These are phyloP conservation scores for Danio aesculapii DNA, from an alignment of 2,797 vertebrate species.

Conservation along the genomic window DNA sequence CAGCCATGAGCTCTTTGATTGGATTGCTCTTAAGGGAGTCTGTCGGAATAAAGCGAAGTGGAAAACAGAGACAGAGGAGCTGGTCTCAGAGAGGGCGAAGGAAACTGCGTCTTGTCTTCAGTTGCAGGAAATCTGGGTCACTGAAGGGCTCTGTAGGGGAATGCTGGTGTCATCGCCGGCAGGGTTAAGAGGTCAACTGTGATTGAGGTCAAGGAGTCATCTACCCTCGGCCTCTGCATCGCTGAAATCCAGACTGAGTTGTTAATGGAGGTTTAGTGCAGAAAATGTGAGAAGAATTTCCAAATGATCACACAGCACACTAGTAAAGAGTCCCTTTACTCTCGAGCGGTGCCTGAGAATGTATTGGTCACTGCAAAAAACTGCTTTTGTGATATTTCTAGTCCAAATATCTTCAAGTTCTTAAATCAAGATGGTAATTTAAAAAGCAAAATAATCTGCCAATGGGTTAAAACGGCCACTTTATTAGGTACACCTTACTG, in stretches of 20 bases:
- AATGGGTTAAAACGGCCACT: too few relatives aligned
- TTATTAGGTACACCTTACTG: too few relatives aligned
- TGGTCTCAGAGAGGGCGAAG: neutral
- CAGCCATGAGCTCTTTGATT: conserved; percentile 31
- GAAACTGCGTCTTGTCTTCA: conserved; percentile 17
- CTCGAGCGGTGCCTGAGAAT: too few relatives aligned
- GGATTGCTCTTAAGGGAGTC: conserved; percentile 32
- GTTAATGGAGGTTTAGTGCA: conserved; percentile 33
- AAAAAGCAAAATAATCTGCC: too few relatives aligned
- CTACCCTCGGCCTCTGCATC: neutral
- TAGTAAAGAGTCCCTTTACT: too few relatives aligned
- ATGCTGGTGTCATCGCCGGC: conserved; percentile 15
- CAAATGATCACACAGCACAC: neutral
- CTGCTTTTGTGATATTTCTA: too few relatives aligned
- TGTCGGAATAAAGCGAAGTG: conserved; percentile 1
- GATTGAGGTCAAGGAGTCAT: conserved; percentile 47
- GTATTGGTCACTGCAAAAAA: too few relatives aligned
- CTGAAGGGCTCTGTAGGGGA: conserved; percentile 5
- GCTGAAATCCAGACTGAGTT: conserved; percentile 22
- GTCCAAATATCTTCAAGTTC: too few relatives aligned
- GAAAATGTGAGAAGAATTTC: conserved; percentile 43
- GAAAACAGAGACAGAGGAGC: neutral
- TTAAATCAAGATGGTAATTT: too few relatives aligned
- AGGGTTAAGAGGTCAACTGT: conserved; percentile 47
- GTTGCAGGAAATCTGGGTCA: conserved; percentile 1